A percentile compares a stretch with the other conserved stretches of the same genome.
Evolutionary conservation across 2,888 invertebrate genomes (phyloP).

Genomic region (Saturnia japonica): DNA sequence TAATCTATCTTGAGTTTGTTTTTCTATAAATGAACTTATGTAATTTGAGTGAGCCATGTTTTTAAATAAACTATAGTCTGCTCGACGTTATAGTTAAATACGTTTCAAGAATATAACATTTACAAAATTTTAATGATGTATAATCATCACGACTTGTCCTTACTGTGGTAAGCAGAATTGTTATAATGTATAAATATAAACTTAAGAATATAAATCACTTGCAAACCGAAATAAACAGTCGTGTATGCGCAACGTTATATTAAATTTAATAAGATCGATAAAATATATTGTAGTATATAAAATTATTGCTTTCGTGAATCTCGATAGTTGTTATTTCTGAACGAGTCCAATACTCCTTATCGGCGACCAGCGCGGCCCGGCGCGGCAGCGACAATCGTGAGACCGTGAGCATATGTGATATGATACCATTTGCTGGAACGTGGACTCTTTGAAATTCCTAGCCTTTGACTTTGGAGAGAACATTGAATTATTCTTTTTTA

Average conservation of each 20-base stretch:
- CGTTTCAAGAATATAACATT: no score
- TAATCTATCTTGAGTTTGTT: no score
- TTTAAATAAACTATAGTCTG: no score
- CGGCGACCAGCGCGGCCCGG: conserved; percentile 46
- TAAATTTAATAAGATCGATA: conserved; percentile 78
- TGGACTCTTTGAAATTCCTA: conserved; percentile 17
- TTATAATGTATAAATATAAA: background rate
- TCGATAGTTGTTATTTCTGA: conserved; percentile 71
- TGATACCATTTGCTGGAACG: conserved; percentile 43
- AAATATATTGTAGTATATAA: conserved; percentile 67
- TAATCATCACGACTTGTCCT: no score
- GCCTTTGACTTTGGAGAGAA: conserved; percentile 14
- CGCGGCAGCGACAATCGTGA: conserved; percentile 80
- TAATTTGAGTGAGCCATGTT: no score
- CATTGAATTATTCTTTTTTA: background rate
- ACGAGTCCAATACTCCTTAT: conserved; percentile 69
- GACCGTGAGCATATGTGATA: conserved; percentile 57
- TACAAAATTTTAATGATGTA: no score
- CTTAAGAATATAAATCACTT: background rate
- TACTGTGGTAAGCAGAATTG: no score
- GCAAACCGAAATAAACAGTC: conserved; percentile 7
- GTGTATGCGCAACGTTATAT: conserved; percentile 44
- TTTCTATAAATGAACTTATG: no score
- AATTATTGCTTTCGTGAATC: conserved; percentile 80
- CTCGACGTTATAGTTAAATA: no score